Evolutionary conservation across 2,797 vertebrate species (phyloP), one percentile per base, ranked within the genome.

Genomic region (Nothura maculosa): DNA sequence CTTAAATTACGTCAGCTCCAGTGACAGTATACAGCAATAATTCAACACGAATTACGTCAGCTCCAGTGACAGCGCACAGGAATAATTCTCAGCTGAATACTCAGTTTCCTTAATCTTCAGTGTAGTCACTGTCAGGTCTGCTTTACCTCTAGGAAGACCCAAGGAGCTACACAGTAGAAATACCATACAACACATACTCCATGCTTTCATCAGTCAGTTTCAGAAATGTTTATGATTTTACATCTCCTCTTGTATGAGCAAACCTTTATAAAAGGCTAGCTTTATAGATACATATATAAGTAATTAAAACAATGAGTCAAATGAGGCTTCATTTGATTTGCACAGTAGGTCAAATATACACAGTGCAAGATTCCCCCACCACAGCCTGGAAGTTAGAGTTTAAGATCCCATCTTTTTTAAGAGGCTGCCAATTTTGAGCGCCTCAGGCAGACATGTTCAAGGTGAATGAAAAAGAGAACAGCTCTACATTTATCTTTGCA

Each of bases 301-400:
- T 58, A 57, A 12, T 25, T 15, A 38, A 36, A 28, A 7, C 19
- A 57, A 2, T 3, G 18, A 34, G 74, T 1, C 0, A 5, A 45
- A 38, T 0, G 8, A 75, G 66, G 17, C 36, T 38, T 8, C 21
- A 24, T 21, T 16, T 7, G 34, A 40, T 21, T 2, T 8, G 62
- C 74, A 32, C 57, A 86, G 69, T 40, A 34, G 24, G 32, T 10
- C 5, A 28, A 48, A 13, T 14, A 38, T n/a, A 47, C 34, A 28
- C 47, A 9, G 0, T 6, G 36, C 34, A n/a, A 42, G 21, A n/a
- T 12, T 7, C 22, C 4, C 28, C 3, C 21, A 1, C 0, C 30
- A 57, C 4, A 89, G 16, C 1, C 1, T 17, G 6, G 18, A 30
- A 28, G 6, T 2, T 42, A 62, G 25, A 45, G 40, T 1, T n/a